Evolutionary conservation across 2,113 vertebrate genomes (phyloP).

Genomic region (Neomonachus schauinslandi): DNA sequence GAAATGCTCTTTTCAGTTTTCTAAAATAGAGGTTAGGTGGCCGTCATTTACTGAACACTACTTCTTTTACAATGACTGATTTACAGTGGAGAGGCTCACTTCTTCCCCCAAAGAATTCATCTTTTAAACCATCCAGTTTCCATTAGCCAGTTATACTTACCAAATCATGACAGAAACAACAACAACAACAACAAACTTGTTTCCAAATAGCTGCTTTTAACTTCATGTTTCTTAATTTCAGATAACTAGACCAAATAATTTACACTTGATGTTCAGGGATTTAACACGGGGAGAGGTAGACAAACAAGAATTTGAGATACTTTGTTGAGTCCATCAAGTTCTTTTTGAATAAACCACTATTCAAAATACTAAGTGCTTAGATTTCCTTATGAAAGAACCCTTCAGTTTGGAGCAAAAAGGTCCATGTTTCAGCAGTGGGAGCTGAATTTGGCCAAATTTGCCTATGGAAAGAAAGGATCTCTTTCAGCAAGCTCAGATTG

Average conservation of each 20-base stretch:
- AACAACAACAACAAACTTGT: background rate
- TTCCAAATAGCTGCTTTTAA: constrained; percentile 34
- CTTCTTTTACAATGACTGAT: constrained; percentile 2
- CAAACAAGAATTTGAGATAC: constrained; percentile 9
- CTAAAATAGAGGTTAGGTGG: background rate
- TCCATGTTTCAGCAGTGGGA: constrained; percentile 39
- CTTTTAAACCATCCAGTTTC: background rate
- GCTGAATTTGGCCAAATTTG: constrained; percentile 46
- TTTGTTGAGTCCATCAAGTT: constrained; percentile 38
- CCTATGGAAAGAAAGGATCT: constrained; percentile 54
- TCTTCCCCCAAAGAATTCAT: background rate
- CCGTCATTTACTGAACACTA: background rate
- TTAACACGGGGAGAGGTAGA: constrained; percentile 29
- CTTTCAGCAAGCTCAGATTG: constrained; percentile 50
- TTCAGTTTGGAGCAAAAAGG: constrained; percentile 48
- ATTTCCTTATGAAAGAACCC: constrained; percentile 71
- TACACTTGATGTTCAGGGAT: background rate
- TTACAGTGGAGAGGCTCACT: background rate
- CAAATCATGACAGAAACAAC: background rate
- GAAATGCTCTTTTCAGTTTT: background rate
- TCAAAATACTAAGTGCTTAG: constrained; percentile 47
- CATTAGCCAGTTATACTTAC: background rate
- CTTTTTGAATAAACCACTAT: constrained; percentile 53
- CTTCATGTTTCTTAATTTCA: constrained; percentile 32
- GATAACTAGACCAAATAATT: constrained; percentile 9